These are phyloP conservation scores for Coelopa pilipes DNA, from an alignment of 2,888 invertebrate species.

Conservation along the genomic window DNA sequence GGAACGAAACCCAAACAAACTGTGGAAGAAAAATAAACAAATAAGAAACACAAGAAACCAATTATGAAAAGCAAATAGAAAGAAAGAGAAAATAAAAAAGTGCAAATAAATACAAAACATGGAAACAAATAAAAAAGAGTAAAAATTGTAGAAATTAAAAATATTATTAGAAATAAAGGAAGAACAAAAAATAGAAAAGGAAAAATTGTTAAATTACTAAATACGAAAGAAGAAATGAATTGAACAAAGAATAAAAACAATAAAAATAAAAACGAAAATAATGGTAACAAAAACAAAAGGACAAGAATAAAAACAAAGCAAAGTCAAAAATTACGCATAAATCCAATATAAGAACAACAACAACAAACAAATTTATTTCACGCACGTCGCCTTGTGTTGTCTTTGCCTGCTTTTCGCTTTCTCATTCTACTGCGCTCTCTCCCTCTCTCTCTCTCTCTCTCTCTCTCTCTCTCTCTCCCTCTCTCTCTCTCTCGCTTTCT, in stretches of 20 bases:
- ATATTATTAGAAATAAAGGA: not conserved
- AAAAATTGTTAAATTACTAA: not conserved
- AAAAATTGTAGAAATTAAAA: not conserved
- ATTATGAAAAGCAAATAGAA: not conserved
- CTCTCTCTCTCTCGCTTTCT: not conserved
- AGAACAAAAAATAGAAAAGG: not conserved
- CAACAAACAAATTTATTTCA: not conserved
- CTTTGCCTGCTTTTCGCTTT: no score
- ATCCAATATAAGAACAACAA: not conserved
- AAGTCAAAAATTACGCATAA: not conserved
- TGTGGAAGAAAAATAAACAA: not conserved
- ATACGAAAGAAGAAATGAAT: not conserved
- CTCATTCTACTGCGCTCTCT: no score
- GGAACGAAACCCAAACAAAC: no score
- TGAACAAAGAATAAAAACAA: not conserved
- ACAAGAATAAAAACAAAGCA: not conserved
- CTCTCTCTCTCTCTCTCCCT: not conserved
- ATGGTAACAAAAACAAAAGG: not conserved
- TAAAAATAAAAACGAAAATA: no score
- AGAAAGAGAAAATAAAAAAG: not conserved
- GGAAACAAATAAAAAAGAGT: not conserved
- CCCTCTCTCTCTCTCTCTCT: constrained; percentile 6
- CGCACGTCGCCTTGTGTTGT: not conserved
- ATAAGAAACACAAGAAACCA: not conserved
- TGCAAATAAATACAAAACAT: not conserved